A percentile compares a stretch with the other conserved stretches of the same genome.
These are phyloP conservation scores for Eristalis arbustorum DNA, from an alignment of 2,888 invertebrate species.

Conservation along the genomic window DNA sequence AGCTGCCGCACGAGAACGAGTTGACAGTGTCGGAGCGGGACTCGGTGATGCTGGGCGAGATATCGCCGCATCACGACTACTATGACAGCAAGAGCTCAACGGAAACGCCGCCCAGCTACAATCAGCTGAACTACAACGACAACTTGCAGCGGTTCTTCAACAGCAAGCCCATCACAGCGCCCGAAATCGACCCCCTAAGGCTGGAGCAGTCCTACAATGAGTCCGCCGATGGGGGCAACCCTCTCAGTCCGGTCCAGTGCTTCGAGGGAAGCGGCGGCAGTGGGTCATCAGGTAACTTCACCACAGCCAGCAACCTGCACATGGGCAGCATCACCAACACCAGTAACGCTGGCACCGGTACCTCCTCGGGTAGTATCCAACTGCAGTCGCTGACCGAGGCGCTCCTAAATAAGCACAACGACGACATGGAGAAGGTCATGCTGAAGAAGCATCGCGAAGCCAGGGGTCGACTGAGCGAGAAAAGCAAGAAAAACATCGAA, in stretches of 20 bases:
- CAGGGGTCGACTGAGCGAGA: conserved; percentile 81
- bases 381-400: conserved; percentile 83
- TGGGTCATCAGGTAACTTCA: conserved; percentile 83
- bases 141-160: conserved; percentile 87
- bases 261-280: conserved; percentile 83
- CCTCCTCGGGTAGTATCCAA: conserved; percentile 79
- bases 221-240: conserved; percentile 73
- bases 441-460: conserved; percentile 86
- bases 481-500: conserved; percentile 78
- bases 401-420: conserved; percentile 87
- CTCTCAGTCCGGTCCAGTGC: conserved; percentile 77
- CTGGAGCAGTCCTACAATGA: conserved; percentile 80
- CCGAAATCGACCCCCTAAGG: conserved; percentile 81
- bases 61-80: conserved; percentile 91
- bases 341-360: conserved; percentile 80
- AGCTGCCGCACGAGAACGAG: conserved; percentile 83
- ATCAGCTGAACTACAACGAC: conserved; percentile 91
- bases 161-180: conserved; percentile 84
- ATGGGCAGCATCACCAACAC: conserved; percentile 82
- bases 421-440: conserved; percentile 90
- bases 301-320: conserved; percentile 83
- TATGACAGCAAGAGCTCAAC: conserved; percentile 89
- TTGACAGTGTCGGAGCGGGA: conserved; percentile 84
- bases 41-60: conserved; percentile 91
- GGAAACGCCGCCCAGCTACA: conserved; percentile 91